Percentiles rank a stretch among this genome's conserved stretches.
Conservation (phyloP, 92 coral and sea anemone genomes). For the Blastomussa wellsi region DNA sequence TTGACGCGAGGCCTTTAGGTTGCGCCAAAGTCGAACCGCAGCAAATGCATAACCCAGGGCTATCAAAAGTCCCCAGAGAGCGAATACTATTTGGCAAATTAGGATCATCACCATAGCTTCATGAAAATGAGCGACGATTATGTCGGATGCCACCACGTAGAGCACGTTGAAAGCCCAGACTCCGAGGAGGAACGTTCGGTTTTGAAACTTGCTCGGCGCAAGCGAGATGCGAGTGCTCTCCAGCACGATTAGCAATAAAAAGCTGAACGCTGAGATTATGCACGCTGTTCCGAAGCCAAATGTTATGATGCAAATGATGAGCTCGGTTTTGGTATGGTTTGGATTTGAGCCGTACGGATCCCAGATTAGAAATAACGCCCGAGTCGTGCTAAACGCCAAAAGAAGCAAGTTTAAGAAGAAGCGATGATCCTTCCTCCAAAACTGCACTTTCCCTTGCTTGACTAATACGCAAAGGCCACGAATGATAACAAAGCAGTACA, state of each 20-base stretch:
- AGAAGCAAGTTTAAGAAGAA: conserved; percentile 57
- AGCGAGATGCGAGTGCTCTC: conserved; percentile 70
- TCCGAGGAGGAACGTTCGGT: conserved; percentile 45
- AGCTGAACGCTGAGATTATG: conserved; percentile 71
- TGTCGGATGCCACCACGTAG: conserved; percentile 62
- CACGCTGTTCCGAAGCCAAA: conserved; percentile 72
- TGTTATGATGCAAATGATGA: conserved; percentile 36
- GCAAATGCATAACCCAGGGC: conserved; percentile 62
- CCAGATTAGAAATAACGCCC: conserved; percentile 49
- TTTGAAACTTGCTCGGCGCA: conserved; percentile 53
- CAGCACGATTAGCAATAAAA: conserved; percentile 59
- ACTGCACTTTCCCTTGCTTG: conserved; percentile 20
- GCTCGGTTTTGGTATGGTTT: conserved; percentile 20
- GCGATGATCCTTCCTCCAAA: conserved; percentile 38
- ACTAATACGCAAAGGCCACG: conserved; percentile 19
- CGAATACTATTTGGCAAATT: conserved; percentile 66
- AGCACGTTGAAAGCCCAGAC: conserved; percentile 52
- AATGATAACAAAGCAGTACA: conserved; percentile 40
- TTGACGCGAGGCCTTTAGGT: conserved; percentile 55
- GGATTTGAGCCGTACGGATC: conserved; percentile 65
- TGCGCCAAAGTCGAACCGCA: conserved; percentile 56
- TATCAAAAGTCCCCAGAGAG: conserved; percentile 76
- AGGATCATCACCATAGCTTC: conserved; percentile 56
- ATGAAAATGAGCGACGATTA: conserved; percentile 52
- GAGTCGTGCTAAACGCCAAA: conserved; percentile 48